These are phyloP conservation scores for Montipora capricornis DNA, from an alignment of 64 coral and sea anemone species.

Conservation along the genomic window DNA sequence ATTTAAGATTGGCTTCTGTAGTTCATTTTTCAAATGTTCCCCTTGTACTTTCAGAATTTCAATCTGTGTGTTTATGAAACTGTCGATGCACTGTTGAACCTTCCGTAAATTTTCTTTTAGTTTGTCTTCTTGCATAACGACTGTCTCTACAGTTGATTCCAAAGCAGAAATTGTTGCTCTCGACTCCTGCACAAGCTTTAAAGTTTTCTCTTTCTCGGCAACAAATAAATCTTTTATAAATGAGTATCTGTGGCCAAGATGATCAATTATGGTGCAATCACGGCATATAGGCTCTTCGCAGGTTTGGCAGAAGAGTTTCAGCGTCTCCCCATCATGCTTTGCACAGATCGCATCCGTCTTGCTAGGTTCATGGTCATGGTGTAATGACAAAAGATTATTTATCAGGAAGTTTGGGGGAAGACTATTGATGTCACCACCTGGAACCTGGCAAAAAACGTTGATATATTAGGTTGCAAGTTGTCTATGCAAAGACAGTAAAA, in stretches of 20 bases:
- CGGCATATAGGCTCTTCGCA: conserved; percentile 46
- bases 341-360: neutral
- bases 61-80: conserved; percentile 3
- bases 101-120: neutral
- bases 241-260: conserved; percentile 26
- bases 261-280: conserved; percentile 59
- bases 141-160: neutral
- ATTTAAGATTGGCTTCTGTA: neutral
- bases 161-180: neutral
- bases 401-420: conserved; percentile 4
- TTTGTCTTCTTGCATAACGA: neutral
- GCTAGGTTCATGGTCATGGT: conserved; percentile 10
- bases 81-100: neutral
- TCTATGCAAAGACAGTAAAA: no score
- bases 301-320: conserved; percentile 50
- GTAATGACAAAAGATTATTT: conserved; percentile 32
- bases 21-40: neutral
- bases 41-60: neutral
- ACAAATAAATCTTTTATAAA: conserved; percentile 33
- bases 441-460: neutral
- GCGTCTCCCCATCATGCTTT: conserved; percentile 29
- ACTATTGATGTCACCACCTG: conserved; percentile 1
- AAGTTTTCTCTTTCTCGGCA: neutral
- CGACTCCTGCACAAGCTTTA: neutral
- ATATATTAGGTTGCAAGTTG: neutral